Base-by-base conservation (phyloP, 2,888 invertebrate species). In the Halictus quadricinctus region DNA sequence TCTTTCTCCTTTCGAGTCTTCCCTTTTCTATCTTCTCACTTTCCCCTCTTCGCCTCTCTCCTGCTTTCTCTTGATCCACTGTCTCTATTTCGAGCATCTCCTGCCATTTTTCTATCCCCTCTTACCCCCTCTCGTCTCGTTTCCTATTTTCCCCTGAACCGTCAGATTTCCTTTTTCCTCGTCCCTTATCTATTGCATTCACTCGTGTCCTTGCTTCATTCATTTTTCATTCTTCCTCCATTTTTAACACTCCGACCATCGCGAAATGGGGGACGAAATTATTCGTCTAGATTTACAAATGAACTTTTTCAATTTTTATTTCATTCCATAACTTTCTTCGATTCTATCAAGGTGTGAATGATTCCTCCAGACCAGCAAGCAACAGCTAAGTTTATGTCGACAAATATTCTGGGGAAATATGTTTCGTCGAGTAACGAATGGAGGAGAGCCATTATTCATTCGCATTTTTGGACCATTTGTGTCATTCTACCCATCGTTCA, bases 1-100 rank as follows among this genome's bases (percentile, higher is more conserved):
- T 81, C 77, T 79, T 76, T 58, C 73, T 60, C n/a, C 77, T 84
- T 73, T 50, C 46, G 72, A 73, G 43, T 48, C 76, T 81, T 85
- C 72, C 78, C 75, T 25, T 66, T 66, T 29, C 78, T n/a, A 46
- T 36, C 43, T 13, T 46, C 69, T 25, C 66, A 13, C 64, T 58
- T 58, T 79, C 72, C 73, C 80, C 25, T 50, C 41, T 18, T 21
- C 70, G 58, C 81, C 76, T 54, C 72, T 48, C 81, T 21, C 29
- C 54, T 4, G 25, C 83, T 74, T 73, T 79, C 72, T 78, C 78
- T 54, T 3, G 18, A 60, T 70, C 64, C 64, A 58, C 54, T 18
- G 66, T 73, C 54, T 69, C 76, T 43, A 21, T 74, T 78, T 72
- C 83, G 60, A 79, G 76, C 75, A 58, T 60, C n/a, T 54, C 43